Percentiles rank a stretch among this genome's conserved stretches.
Conservation (phyloP, 2,113 vertebrate genomes). For the Chitala chitala region DNA sequence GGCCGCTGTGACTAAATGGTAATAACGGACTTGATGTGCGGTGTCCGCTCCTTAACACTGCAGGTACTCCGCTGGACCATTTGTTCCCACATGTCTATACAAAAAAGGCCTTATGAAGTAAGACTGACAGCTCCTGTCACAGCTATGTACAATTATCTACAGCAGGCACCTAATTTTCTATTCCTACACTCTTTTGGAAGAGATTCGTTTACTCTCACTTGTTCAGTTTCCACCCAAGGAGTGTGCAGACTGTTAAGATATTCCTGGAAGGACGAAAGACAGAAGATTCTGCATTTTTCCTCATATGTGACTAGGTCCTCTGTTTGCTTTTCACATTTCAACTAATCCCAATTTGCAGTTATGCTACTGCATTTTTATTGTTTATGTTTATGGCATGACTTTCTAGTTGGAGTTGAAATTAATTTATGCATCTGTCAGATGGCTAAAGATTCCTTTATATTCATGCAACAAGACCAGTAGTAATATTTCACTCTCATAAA, state of each 20-base stretch:
- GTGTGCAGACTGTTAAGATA: not conserved
- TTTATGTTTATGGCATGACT: too few relatives aligned
- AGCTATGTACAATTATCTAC: constrained; percentile 14
- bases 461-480: not conserved
- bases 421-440: not conserved
- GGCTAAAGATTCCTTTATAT: not conserved
- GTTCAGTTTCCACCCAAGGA: not conserved
- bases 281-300: not conserved
- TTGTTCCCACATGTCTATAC: constrained; percentile 18
- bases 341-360: too few relatives aligned
- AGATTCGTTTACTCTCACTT: not conserved
- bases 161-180: not conserved
- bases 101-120: constrained; percentile 13
- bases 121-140: constrained; percentile 22
- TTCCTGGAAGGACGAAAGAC: not conserved
- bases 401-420: not conserved
- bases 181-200: not conserved
- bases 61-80: constrained; percentile 16
- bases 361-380: too few relatives aligned
- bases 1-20: not conserved
- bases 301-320: not conserved
- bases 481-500: too few relatives aligned
- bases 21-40: not conserved
- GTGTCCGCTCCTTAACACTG: constrained; percentile 24
- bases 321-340: too few relatives aligned